Conservation (phyloP, 2,797 vertebrate species). For the Mus spretus region DNA sequence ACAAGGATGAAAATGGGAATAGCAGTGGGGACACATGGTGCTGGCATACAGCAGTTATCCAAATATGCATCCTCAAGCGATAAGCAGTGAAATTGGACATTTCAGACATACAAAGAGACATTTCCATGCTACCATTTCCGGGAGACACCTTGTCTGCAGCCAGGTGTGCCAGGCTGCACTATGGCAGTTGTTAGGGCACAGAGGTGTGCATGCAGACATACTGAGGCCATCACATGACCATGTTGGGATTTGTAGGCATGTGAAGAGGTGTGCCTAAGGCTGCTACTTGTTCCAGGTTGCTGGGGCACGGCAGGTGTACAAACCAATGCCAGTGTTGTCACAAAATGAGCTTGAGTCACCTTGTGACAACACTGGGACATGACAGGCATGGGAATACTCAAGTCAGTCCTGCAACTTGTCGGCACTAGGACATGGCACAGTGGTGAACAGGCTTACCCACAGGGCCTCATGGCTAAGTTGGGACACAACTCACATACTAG, state of each 20-base stretch:
- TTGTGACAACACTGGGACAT: background rate
- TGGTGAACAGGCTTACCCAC: too few relatives aligned
- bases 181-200: background rate
- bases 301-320: background rate
- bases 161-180: background rate
- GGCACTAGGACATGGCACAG: background rate
- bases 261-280: background rate
- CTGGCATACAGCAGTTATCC: background rate
- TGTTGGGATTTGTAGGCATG: background rate
- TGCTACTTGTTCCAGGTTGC: background rate
- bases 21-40: too few relatives aligned
- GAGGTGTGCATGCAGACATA: background rate
- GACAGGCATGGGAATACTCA: background rate
- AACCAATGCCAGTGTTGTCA: too few relatives aligned
- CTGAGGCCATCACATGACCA: background rate
- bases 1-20: background rate
- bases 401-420: background rate
- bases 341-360: background rate
- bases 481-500: background rate
- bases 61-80: background rate
- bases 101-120: background rate
- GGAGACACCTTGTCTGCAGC: background rate
- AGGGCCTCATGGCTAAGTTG: background rate
- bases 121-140: too few relatives aligned
- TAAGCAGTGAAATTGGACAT: background rate